phyloP scores from a whole-genome alignment of 2,113 vertebrate genomes.

The Erythrocercus mccallii region DNA sequence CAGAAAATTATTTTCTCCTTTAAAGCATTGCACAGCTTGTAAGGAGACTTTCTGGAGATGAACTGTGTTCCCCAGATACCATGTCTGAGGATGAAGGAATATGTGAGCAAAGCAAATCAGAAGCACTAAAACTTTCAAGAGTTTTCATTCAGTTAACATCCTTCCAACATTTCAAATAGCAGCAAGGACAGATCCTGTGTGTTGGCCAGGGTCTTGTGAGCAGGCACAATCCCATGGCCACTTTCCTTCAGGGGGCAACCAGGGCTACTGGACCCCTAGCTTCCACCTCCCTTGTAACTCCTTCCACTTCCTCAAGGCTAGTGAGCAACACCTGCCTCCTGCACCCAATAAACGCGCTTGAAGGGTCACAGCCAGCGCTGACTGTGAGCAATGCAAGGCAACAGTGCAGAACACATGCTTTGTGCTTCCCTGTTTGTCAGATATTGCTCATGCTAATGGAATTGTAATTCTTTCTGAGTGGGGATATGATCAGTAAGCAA shows the following conservation, averaged over 20 bases:
- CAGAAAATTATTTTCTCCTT: not conserved
- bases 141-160: not conserved
- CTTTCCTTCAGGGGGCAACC: rapidly evolving
- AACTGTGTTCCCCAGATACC: not conserved
- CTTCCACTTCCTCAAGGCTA: not conserved
- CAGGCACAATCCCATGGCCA: not conserved
- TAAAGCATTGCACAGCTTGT: not conserved
- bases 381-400: not conserved
- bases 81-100: not conserved
- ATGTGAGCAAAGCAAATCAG: not conserved
- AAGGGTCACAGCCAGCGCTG: not conserved
- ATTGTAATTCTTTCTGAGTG: not conserved
- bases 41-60: not conserved
- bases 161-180: not conserved
- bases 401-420: not conserved
- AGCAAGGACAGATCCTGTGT: not conserved
- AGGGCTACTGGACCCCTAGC: not conserved
- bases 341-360: not conserved
- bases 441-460: not conserved
- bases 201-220: not conserved
- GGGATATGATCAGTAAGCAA: slow-evolving; percentile 17
- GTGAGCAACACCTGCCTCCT: not conserved
- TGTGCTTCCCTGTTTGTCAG: not conserved
- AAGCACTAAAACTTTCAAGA: not conserved
- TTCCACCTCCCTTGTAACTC: not conserved